These are phyloP conservation scores for Drepana falcataria DNA, from an alignment of 2,888 invertebrate species.

Conservation along the genomic window DNA sequence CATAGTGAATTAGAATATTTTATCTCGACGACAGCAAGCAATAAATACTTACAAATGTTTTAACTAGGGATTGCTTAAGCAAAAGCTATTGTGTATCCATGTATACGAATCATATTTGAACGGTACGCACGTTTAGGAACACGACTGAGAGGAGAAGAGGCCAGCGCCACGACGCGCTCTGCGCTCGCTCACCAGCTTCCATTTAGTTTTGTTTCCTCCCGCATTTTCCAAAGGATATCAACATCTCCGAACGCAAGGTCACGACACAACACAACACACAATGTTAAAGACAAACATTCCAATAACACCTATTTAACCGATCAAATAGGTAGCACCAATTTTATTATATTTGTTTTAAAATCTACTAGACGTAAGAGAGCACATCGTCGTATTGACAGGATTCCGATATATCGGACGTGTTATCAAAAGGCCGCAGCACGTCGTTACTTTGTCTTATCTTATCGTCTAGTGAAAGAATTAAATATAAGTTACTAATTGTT, in stretches of 20 bases:
- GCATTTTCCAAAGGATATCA: constrained; percentile 32
- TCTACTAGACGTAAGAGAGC: constrained; percentile 40
- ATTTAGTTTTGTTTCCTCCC: constrained; percentile 45
- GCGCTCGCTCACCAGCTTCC: constrained; percentile 51
- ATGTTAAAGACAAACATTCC: constrained; percentile 10
- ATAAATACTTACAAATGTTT: no score
- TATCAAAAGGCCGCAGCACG: constrained; percentile 58
- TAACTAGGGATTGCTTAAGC: no score
- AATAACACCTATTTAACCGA: constrained; percentile 11
- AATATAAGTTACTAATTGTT: constrained; percentile 24
- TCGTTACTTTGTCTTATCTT: constrained; percentile 70
- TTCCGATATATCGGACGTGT: constrained; percentile 52
- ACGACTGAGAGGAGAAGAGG: constrained; percentile 57
- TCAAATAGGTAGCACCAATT: constrained; percentile 11
- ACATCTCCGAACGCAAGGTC: constrained; percentile 16
- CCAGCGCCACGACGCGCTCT: constrained; percentile 62
- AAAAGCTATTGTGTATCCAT: no score
- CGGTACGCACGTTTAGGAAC: constrained; percentile 58
- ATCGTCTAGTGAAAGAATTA: constrained; percentile 55
- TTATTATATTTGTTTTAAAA: constrained; percentile 20
- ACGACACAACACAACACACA: constrained; percentile 9
- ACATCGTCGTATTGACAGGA: constrained; percentile 64
- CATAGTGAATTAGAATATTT: no score
- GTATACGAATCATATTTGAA: constrained; percentile 4
- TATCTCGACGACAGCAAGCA: no score